Evolutionary conservation across 2,888 invertebrate species (phyloP).

Genomic region (Adela reaumurella): DNA sequence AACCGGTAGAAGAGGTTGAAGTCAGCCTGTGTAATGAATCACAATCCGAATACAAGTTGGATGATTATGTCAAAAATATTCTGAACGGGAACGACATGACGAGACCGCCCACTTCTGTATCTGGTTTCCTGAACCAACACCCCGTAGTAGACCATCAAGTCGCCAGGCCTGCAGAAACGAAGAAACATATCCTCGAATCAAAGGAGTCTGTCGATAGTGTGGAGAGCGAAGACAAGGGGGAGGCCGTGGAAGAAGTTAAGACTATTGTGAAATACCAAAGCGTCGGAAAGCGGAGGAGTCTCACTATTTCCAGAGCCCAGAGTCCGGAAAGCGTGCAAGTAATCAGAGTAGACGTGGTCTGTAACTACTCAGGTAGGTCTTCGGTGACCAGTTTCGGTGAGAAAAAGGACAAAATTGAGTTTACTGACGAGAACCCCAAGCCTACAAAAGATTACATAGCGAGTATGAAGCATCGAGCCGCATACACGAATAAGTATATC

Average conservation of each 20-base stretch:
- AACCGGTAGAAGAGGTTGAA: conserved; percentile 25
- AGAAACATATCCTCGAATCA: too few relatives aligned
- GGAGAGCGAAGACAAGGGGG: background rate
- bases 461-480: background rate
- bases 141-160: background rate
- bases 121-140: background rate
- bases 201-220: too few relatives aligned
- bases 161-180: too few relatives aligned
- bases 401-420: conserved; percentile 7
- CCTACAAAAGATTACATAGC: conserved; percentile 6
- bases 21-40: conserved; percentile 21
- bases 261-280: conserved; percentile 33
- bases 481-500: conserved; percentile 32
- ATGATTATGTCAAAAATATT: conserved; percentile 39
- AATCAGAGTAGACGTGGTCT: conserved; percentile 47
- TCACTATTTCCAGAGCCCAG: conserved; percentile 40
- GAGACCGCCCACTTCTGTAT: conserved; percentile 20
- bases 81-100: conserved; percentile 26
- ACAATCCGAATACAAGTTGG: conserved; percentile 31
- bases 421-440: too few relatives aligned
- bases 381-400: conserved; percentile 5
- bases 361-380: conserved; percentile 24
- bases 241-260: conserved; percentile 2
- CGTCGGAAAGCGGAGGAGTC: conserved; percentile 35
- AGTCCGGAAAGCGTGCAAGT: conserved; percentile 49